Conservation (phyloP, 2,797 vertebrate species). For the Sebastes trivittatus region DNA sequence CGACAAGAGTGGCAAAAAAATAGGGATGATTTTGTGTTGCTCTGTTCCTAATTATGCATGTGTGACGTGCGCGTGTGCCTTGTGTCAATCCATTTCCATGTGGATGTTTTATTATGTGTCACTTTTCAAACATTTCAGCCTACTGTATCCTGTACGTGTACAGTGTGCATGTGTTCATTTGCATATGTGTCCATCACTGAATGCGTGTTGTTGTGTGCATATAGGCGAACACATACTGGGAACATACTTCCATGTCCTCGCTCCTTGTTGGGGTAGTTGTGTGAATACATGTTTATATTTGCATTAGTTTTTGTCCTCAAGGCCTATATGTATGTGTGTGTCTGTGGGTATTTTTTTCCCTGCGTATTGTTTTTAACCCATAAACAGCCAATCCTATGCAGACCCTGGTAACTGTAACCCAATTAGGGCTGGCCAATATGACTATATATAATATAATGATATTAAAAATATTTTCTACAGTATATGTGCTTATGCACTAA, state of each 20-base stretch:
- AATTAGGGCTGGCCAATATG: neutral
- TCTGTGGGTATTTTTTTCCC: neutral
- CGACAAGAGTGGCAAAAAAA: neutral
- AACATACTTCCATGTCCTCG: neutral
- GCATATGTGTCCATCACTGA: neutral
- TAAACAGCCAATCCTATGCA: neutral
- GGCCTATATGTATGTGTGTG: neutral
- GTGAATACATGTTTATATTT: neutral
- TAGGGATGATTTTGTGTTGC: neutral
- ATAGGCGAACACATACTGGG: neutral
- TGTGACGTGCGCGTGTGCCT: neutral
- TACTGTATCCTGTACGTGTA: neutral
- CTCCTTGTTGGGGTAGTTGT: too few species aligned
- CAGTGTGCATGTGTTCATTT: neutral
- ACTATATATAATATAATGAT: neutral
- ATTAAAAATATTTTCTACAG: neutral
- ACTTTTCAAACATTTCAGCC: neutral
- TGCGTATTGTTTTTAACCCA: neutral
- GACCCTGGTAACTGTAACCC: neutral
- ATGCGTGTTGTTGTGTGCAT: neutral
- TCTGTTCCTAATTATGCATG: neutral
- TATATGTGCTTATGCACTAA: neutral
- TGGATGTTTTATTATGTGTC: neutral
- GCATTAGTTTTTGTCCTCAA: neutral
- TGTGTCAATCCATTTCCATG: neutral